Evolutionary conservation across 2,888 invertebrate genomes (phyloP), one percentile per base, ranked within the genome.

Genomic region (Machimus atricapillus): DNA sequence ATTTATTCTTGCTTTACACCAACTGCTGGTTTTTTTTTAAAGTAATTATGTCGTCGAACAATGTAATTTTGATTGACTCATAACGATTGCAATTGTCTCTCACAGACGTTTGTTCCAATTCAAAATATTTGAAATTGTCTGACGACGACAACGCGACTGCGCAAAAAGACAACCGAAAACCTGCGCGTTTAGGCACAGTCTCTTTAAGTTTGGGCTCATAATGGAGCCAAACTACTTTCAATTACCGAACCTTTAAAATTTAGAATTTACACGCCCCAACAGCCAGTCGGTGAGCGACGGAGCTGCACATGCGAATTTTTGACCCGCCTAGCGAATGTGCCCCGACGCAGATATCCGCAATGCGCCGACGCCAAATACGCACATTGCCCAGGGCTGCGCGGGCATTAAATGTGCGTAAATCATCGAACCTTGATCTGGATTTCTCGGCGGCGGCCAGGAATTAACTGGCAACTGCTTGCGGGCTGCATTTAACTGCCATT

Each of bases 371-470:
- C 79, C 78, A 78, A 79, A 79, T 79, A 79, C 79, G 79, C 79
- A 79, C 79, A 79, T 46, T 23, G 52, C 79, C 34, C 79, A 79
- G 52, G 52, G 27, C 52, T 52, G 52, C 52, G 16, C 14, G 46
- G 14, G 52, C 52, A 23, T 40, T 78, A 43, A 79, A 79, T 46
- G 79, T 79, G 79, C 79, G 79, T 79, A 79, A 79, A 79, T 79
- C 52, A 52, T 79, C 52, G 31, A 83, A 66, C 82, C 82, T 83
- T 83, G 82, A 66, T 83, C 82, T 66, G 66, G 46, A 83, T 83
- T 83, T 58, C 56, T 37, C 40, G 40, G 56, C 82, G 66, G 58
- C 66, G 58, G 34, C n/a, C 82, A 83, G 82, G 82, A 83, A 83
- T 83, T 46, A 43, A 23, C 56, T 9, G 58, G 19, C 14, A 83